Percentiles rank a stretch among this genome's conserved stretches.
These are phyloP conservation scores for Crematogaster levior DNA, from an alignment of 2,888 invertebrate species.

Conservation along the genomic window DNA sequence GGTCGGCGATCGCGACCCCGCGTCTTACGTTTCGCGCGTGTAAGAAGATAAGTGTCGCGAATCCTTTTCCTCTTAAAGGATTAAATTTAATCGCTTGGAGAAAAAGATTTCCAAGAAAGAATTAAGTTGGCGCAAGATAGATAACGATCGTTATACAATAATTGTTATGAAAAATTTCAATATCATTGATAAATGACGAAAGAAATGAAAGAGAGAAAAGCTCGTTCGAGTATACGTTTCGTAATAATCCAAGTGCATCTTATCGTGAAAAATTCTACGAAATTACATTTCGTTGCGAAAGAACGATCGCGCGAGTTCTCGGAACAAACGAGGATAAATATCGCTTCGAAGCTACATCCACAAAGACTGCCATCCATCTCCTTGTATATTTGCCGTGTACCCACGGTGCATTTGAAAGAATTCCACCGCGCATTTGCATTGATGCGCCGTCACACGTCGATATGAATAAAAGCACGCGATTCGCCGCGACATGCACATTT, in stretches of 20 bases:
- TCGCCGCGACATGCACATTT: constrained; percentile 8
- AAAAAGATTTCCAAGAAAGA: neutral
- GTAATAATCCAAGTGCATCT: neutral
- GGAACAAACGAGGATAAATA: constrained; percentile 21
- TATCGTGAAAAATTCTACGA: neutral
- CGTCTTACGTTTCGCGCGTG: constrained; percentile 38
- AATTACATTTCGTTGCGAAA: neutral
- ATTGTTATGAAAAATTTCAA: neutral
- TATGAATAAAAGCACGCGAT: constrained; percentile 15
- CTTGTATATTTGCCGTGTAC: constrained; percentile 18
- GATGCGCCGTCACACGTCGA: constrained; percentile 22
- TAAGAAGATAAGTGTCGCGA: neutral
- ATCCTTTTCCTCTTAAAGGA: neutral
- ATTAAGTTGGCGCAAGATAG: neutral
- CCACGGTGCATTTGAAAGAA: constrained; percentile 20
- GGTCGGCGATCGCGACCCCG: neutral
- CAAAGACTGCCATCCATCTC: constrained; percentile 20
- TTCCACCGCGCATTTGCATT: constrained; percentile 12
- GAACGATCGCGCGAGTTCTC: neutral
- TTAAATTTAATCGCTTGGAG: neutral
- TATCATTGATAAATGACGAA: neutral
- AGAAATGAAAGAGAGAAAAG: neutral
- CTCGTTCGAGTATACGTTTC: neutral
- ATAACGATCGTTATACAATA: neutral
- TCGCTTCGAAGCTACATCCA: neutral